phyloP scores from a whole-genome alignment of 2,797 vertebrate genomes.

The Acanthurus lineatus region DNA sequence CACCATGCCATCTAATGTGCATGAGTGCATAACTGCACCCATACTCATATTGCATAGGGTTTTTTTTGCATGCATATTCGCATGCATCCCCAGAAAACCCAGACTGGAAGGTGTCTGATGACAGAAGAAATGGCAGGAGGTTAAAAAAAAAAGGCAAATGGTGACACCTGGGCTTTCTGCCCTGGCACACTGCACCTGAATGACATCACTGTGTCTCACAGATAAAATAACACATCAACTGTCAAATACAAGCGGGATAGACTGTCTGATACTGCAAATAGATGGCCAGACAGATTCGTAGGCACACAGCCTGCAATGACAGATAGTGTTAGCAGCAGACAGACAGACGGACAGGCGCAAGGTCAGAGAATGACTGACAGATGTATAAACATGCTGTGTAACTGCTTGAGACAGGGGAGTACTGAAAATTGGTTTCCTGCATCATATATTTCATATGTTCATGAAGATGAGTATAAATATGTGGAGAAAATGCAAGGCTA shows the following conservation, averaged over 20 bases:
- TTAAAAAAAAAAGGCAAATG: constrained; percentile 37
- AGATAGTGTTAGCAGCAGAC: constrained; percentile 68
- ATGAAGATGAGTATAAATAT: neutral
- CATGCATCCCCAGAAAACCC: constrained; percentile 29
- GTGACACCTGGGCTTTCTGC: constrained; percentile 68
- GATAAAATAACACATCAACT: constrained; percentile 77
- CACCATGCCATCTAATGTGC: constrained; percentile 20
- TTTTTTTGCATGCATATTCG: constrained; percentile 32
- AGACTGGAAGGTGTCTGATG: constrained; percentile 44
- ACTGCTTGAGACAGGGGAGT: constrained; percentile 26
- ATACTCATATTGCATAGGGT: constrained; percentile 3
- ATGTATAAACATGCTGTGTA: constrained; percentile 59
- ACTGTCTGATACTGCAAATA: constrained; percentile 80
- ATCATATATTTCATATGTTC: constrained; percentile 8
- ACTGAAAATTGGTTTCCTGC: constrained; percentile 9
- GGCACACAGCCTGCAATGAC: constrained; percentile 60
- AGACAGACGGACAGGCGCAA: constrained; percentile 69
- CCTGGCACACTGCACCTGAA: constrained; percentile 80
- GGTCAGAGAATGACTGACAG: constrained; percentile 66
- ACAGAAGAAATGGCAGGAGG: constrained; percentile 39
- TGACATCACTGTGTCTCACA: constrained; percentile 77
- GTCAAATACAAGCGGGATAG: constrained; percentile 70
- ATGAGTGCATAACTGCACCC: constrained; percentile 17
- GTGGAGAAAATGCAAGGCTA: neutral
- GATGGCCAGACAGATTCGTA: constrained; percentile 67